Conservation (phyloP, 2,113 vertebrate species). For the Rhynchomys soricoides region DNA sequence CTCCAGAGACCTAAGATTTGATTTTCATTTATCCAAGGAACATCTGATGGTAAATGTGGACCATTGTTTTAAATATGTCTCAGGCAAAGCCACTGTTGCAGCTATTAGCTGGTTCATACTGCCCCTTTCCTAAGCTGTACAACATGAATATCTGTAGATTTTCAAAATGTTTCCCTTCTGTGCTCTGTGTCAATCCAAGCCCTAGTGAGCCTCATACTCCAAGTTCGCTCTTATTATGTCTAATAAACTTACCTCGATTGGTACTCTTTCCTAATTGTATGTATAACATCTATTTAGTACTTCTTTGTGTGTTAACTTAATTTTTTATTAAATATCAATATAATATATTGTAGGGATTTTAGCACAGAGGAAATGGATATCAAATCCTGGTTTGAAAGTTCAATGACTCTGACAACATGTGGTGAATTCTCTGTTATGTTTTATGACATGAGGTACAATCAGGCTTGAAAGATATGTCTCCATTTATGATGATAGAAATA, state of each 20-base stretch:
- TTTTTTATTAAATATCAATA: conserved; percentile 18
- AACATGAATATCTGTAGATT: background rate
- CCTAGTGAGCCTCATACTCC: background rate
- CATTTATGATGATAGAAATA: background rate
- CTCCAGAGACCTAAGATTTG: background rate
- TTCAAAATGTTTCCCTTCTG: background rate
- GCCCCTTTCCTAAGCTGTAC: background rate
- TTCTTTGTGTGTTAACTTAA: background rate
- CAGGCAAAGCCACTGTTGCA: background rate
- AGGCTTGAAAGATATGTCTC: conserved; percentile 14
- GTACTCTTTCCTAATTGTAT: conserved; percentile 12
- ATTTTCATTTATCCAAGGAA: conserved; percentile 47
- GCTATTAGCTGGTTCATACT: background rate
- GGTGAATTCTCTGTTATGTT: background rate
- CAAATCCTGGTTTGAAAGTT: conserved; percentile 20
- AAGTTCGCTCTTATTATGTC: background rate
- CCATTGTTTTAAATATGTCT: background rate
- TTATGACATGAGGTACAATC: background rate
- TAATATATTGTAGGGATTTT: background rate
- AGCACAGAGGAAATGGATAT: background rate
- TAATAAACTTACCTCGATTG: background rate
- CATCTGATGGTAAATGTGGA: background rate
- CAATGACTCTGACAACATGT: conserved; percentile 19
- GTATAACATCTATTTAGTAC: background rate
- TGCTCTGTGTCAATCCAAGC: background rate